A percentile compares a stretch with the other conserved stretches of the same genome.
These are phyloP conservation scores for Cephalopterus ornatus DNA, from an alignment of 2,113 vertebrate genomes.

Conservation along the genomic window DNA sequence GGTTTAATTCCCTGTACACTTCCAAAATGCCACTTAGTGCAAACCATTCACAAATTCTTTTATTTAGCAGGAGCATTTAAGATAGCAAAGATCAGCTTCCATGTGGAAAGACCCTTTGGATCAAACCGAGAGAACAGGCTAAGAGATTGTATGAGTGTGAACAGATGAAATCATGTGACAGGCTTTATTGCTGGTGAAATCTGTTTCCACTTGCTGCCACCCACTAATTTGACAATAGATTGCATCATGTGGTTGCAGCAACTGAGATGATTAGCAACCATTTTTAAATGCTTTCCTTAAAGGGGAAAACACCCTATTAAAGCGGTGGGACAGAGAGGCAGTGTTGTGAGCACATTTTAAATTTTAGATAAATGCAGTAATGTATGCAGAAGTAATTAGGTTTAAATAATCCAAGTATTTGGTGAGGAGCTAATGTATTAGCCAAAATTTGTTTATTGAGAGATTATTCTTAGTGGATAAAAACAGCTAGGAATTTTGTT, in stretches of 20 bases:
- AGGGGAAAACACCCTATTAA: conserved; percentile 24
- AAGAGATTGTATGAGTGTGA: not conserved
- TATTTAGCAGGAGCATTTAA: not conserved
- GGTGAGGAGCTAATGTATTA: not conserved
- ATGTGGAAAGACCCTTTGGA: not conserved
- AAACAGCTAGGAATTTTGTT: not conserved
- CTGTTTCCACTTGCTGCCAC: conserved; percentile 65
- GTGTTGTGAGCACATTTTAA: not conserved
- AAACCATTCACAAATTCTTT: not conserved
- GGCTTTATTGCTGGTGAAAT: conserved; percentile 57
- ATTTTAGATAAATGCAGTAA: not conserved
- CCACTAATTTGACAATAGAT: conserved; percentile 45
- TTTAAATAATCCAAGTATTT: not conserved
- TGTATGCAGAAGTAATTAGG: not conserved
- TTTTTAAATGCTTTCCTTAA: conserved; percentile 45
- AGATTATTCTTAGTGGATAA: conserved; percentile 1
- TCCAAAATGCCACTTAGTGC: not conserved
- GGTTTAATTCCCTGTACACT: not conserved
- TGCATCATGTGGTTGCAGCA: conserved; percentile 41
- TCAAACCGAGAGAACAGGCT: not conserved
- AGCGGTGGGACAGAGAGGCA: not conserved
- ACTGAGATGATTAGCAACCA: conserved; percentile 36
- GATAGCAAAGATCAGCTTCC: not conserved
- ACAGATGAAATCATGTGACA: not conserved
- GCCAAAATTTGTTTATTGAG: conserved; percentile 22